Base-by-base conservation (phyloP, 2,797 vertebrate species). In the Hydrocynus forskahlii region DNA sequence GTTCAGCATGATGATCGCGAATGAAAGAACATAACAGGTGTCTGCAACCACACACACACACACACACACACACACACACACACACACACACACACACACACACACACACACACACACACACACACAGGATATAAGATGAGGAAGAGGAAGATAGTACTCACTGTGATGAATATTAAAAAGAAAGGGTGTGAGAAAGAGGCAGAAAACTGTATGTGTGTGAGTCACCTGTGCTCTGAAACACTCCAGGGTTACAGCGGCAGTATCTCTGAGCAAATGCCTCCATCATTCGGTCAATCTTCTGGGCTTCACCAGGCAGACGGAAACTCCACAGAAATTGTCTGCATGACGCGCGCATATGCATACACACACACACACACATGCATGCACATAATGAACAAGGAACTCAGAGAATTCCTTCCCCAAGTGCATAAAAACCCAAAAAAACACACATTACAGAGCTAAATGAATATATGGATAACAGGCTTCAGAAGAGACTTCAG, bases 211-310 rank as follows among this genome's bases (percentile, higher is more conserved):
- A 40, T 21, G 12, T 45, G 38, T 52, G 14, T 57, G 9, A 43
- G 13, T 10, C 87, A 95, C 94, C 97, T 75, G 97, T 98, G 90
- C 96, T 97, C 89, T 98, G 97, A 92, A 98, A 98, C 86, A 98
- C 97, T 0, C 97, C 97, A 0, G 96, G 95, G 89, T 98, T 98
- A 87, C 97, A 98, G 88, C 97, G 94, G 83, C 97, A 98, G 89
- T 98, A 98, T 91, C 97, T 94, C 89, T 97, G 97, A 68, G 97
- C 97, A 63, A 97, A 98, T n/a, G 96, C 97, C 87, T 98, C 97
- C 97, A 98, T 98, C 97, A 98, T 98, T 74, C 97, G 93, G 89
- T 98, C 97, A 19, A 98, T 98, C 87, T 98, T 98, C 92, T 98
- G 97, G 48, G 97, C 97, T 89, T 98, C 97, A 17, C 97, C 97